Conservation (phyloP, 2,113 vertebrate genomes). For the Hyaena hyaena region DNA sequence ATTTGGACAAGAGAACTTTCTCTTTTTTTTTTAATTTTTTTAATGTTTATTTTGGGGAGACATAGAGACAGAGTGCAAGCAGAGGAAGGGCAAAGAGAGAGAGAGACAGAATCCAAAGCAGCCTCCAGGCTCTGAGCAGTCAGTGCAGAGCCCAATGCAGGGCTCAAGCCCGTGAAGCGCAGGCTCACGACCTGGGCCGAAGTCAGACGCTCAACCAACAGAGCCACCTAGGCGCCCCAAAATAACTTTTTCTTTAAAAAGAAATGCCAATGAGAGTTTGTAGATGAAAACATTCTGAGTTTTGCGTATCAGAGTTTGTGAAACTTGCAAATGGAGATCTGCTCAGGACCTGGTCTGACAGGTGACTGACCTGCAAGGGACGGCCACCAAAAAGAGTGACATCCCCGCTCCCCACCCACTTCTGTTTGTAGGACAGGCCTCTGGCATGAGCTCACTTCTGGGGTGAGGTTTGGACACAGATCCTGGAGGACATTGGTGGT, state of each 20-base stretch:
- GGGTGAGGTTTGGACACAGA: background rate
- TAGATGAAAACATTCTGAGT: background rate
- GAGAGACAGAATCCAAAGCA: no score
- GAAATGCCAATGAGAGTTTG: background rate
- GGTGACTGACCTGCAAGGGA: background rate
- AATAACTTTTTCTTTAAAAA: background rate
- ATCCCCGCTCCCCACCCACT: background rate
- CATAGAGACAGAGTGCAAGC: no score
- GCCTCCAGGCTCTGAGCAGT: no score
- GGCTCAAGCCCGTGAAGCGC: no score
- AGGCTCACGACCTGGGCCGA: no score
- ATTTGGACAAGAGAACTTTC: background rate
- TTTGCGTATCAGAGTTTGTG: background rate
- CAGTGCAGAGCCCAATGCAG: no score
- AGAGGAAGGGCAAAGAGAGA: no score
- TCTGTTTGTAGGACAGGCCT: rapidly evolving
- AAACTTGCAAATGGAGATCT: background rate
- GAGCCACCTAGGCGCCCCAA: no score
- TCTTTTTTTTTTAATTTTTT: background rate
- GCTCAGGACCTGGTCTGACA: background rate
- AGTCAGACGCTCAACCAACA: no score
- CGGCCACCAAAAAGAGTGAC: background rate
- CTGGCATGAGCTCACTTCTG: rapidly evolving
- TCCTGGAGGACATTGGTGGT: rapidly evolving
- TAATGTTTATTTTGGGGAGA: no score